phyloP scores from a whole-genome alignment of 2,888 invertebrate genomes.

The Megastigmus dorsalis region DNA sequence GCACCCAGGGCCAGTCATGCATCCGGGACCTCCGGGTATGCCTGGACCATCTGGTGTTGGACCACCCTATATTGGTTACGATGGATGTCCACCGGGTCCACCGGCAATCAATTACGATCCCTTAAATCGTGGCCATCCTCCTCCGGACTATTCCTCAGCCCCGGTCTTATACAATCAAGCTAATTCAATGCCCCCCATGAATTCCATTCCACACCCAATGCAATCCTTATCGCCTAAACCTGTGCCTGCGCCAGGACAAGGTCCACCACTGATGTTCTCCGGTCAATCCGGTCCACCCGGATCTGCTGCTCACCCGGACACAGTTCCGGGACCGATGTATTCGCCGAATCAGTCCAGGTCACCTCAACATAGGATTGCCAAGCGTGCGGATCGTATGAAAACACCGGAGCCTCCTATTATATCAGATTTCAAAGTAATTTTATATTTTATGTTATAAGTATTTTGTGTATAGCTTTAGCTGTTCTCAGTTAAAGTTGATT shows the following conservation, averaged over 20 bases:
- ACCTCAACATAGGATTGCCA: slow-evolving; percentile 2
- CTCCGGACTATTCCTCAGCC: slow-evolving; percentile 60
- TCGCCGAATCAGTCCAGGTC: slow-evolving; percentile 29
- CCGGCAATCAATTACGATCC: slow-evolving; percentile 51
- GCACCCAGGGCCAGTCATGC: slow-evolving; percentile 46
- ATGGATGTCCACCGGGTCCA: slow-evolving; percentile 59
- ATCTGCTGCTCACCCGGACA: not conserved
- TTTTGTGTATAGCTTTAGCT: not conserved
- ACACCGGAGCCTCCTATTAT: slow-evolving; percentile 73
- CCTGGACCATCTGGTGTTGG: slow-evolving; percentile 41
- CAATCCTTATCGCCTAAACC: slow-evolving; percentile 51
- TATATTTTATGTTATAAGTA: not conserved
- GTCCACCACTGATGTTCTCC: slow-evolving; percentile 2
- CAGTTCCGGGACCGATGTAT: slow-evolving; percentile 33
- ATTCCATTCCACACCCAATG: slow-evolving; percentile 26
- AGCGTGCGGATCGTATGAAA: slow-evolving; percentile 65
- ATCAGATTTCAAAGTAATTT: slow-evolving; percentile 71
- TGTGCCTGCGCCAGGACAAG: slow-evolving; percentile 58
- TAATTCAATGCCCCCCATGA: slow-evolving; percentile 58
- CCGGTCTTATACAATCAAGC: slow-evolving; percentile 66
- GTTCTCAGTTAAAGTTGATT: too few species aligned
- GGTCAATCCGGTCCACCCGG: not conserved
- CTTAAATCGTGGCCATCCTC: slow-evolving; percentile 6
- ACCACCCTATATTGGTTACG: slow-evolving; percentile 63
- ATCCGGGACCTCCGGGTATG: slow-evolving; percentile 20